These are phyloP conservation scores for Dendronephthya gigantea DNA, from an alignment of 64 coral and sea anemone species.

Conservation along the genomic window DNA sequence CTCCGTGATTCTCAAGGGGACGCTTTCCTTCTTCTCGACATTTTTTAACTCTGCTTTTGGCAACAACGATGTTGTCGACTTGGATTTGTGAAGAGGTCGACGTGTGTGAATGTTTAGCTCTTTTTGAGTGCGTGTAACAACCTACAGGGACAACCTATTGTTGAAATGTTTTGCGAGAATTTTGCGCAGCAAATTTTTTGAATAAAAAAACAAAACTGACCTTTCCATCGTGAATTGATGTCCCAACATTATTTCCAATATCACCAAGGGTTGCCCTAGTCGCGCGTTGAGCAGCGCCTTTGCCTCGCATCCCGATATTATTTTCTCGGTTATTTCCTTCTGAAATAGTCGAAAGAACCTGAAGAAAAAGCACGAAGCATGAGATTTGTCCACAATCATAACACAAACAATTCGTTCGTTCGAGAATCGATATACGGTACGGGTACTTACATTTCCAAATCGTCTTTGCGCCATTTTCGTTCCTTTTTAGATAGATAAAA, in stretches of 20 bases:
- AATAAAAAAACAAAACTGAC: not conserved
- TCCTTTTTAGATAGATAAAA: not conserved
- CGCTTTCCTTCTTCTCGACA: conserved; percentile 26
- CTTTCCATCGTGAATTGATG: conserved; percentile 7
- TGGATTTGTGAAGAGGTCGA: conserved; percentile 32
- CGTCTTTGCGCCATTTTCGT: conserved; percentile 47
- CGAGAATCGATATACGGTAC: not conserved
- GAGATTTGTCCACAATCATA: not conserved
- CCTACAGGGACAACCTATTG: not conserved
- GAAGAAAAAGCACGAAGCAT: not conserved
- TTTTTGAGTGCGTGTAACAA: not conserved
- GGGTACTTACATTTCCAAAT: conserved; percentile 53
- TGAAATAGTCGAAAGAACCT: conserved; percentile 16
- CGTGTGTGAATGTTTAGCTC: conserved; percentile 13
- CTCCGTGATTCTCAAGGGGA: conserved; percentile 5
- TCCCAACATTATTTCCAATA: conserved; percentile 44
- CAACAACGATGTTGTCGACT: conserved; percentile 22
- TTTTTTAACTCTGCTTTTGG: conserved; percentile 14
- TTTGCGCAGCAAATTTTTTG: not conserved
- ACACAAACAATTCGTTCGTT: not conserved
- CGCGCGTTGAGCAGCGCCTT: conserved; percentile 35
- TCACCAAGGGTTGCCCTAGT: conserved; percentile 73
- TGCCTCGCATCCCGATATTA: not conserved
- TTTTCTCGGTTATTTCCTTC: conserved; percentile 48
- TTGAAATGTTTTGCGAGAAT: not conserved